Evolutionary conservation across 2,888 invertebrate species (phyloP).

Genomic region (Nomada ferruginata): DNA sequence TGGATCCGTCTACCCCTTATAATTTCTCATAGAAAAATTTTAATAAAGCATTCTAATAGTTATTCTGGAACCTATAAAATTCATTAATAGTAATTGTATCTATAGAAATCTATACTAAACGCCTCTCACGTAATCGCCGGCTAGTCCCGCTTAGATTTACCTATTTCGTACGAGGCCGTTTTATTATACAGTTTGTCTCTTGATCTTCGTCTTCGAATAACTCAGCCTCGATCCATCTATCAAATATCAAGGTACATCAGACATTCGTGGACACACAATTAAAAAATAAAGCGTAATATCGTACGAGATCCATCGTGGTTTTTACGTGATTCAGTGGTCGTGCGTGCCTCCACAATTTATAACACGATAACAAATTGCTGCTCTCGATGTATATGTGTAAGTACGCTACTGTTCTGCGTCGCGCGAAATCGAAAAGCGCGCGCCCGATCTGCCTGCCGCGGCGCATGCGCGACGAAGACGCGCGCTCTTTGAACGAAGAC

Average conservation of each 20-base stretch:
- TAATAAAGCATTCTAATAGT: constrained; percentile 1
- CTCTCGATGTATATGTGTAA: constrained; percentile 36
- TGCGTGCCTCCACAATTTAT: constrained; percentile 42
- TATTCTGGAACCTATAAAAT: neutral
- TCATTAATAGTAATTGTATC: neutral
- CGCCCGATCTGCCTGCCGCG: constrained; percentile 7
- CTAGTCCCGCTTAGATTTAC: neutral
- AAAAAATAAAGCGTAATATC: constrained; percentile 53
- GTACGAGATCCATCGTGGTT: constrained; percentile 43
- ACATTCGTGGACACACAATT: constrained; percentile 18
- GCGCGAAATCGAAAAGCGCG: constrained; percentile 14
- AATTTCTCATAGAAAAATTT: constrained; percentile 2
- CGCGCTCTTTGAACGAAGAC: constrained; percentile 27
- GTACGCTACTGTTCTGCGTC: neutral
- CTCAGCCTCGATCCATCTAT: neutral
- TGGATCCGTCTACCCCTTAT: neutral
- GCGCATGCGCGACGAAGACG: constrained; percentile 8
- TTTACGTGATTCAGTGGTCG: constrained; percentile 32
- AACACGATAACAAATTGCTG: constrained; percentile 40
- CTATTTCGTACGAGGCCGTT: too few relatives aligned
- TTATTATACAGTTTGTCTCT: neutral
- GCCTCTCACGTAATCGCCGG: neutral
- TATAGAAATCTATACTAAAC: constrained; percentile 23
- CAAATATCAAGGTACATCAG: constrained; percentile 37
- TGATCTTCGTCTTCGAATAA: constrained; percentile 40